A percentile compares a stretch with the other conserved stretches of the same genome.
These are phyloP conservation scores for Salvelinus namaycush DNA, from an alignment of 2,113 vertebrate genomes.

Conservation along the genomic window DNA sequence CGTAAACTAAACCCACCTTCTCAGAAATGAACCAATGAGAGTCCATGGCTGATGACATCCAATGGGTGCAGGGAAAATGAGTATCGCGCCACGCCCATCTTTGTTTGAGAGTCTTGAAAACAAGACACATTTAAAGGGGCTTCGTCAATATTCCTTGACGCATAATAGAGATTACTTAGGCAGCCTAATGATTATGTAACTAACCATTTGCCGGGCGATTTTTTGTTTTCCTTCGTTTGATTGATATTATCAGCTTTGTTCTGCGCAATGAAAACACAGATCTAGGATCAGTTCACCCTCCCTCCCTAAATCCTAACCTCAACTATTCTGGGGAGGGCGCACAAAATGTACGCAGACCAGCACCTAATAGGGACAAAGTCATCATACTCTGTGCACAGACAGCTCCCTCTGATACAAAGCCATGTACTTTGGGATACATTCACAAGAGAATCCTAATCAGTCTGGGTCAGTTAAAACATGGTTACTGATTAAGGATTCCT, in stretches of 20 bases:
- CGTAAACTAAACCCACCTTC: neutral
- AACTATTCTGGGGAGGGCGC: no score
- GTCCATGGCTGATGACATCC: constrained; percentile 9
- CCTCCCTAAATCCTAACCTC: no score
- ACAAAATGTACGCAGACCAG: no score
- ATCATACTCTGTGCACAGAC: neutral
- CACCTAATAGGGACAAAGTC: no score
- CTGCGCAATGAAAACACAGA: no score
- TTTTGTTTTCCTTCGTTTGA: no score
- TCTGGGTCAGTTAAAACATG: constrained; percentile 1
- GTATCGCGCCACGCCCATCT: constrained; percentile 30
- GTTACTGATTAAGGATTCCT: neutral
- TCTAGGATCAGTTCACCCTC: no score
- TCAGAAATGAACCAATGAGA: constrained; percentile 30
- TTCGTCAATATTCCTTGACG: no score
- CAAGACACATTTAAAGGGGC: constrained; percentile 17
- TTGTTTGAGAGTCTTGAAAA: constrained; percentile 43
- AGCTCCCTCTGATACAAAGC: neutral
- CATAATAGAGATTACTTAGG: no score
- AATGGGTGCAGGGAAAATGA: constrained; percentile 22
- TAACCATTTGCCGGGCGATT: no score
- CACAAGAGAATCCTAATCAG: neutral
- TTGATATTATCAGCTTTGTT: no score
- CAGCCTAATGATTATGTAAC: no score
- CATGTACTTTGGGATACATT: neutral